Base-by-base conservation (phyloP, 2,888 invertebrate genomes). In the Arctia plantaginis region DNA sequence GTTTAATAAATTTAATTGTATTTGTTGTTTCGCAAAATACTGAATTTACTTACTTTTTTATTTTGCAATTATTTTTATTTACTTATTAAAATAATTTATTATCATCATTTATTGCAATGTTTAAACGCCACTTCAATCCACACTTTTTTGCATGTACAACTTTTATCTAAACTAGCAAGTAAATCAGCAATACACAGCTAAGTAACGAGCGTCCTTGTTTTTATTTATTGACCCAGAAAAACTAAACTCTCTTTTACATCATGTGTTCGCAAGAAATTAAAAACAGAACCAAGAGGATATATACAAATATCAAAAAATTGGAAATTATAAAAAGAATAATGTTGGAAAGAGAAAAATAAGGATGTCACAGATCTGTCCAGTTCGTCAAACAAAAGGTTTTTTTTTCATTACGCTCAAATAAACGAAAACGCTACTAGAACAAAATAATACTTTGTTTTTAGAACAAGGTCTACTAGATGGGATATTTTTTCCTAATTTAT, bases 341-440 rank as follows among this genome's bases (percentile, higher is more conserved):
- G n/a, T 67, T n/a, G 23, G 0, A 55, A 55, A 55, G 51, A 55
- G 51, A 23, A 39, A 55, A 33, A 33, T 35, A 51, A 55, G 18
- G 20, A 39, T 69, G 39, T 69, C 39, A n/a, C 39, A 15, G 15
- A 69, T 59, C 59, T 62, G 59, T 70, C 69, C 12, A 62, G 41
- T 70, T 41, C 41, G 27, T 62, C 62, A 70, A 70, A 70, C 44
- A 44, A 62, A 70, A 30, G 41, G 62, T 70, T 62, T 62, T n/a
- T 44, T 62, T 18, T 30, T 62, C n/a, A 55, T 41, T 23, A 55
- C n/a, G 55, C 41, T 27, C 41, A 41, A 62, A 62, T 69, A 62
- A 62, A 23, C 27, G 12, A 39, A 62, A 70, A 62, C 6, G 12
- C 27, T 23, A 70, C 41, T 30, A 23, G 62, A 39, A 23, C 39